phyloP scores from a whole-genome alignment of 2,888 invertebrate genomes.

The Eretmocerus hayati region DNA sequence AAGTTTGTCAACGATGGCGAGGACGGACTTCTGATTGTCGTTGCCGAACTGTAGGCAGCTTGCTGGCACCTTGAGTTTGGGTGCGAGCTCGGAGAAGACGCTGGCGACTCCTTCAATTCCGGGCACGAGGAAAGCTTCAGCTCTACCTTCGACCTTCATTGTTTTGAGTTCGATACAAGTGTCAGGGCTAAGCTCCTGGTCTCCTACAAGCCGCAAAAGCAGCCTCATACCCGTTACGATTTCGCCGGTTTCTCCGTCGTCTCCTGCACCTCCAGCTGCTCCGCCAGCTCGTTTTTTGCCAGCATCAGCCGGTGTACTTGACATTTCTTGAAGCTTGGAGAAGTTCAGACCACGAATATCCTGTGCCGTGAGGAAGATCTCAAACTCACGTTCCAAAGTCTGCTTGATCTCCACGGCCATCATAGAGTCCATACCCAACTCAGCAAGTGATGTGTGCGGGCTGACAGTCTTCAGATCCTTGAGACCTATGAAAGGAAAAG shows the following conservation, averaged over 20 bases:
- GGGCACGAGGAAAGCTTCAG: conserved; percentile 32
- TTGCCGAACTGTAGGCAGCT: conserved; percentile 35
- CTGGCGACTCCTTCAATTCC: conserved; percentile 44
- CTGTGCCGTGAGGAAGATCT: conserved; percentile 76
- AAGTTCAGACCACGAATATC: conserved; percentile 79
- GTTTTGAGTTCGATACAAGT: conserved; percentile 30
- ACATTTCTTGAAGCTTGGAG: conserved; percentile 52
- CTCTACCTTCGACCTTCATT: conserved; percentile 23
- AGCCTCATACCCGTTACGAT: conserved; percentile 30
- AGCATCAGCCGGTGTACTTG: conserved; percentile 19
- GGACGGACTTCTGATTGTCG: conserved; percentile 47
- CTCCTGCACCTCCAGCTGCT: background rate
- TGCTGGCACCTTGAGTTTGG: conserved; percentile 37
- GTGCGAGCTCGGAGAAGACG: conserved; percentile 36
- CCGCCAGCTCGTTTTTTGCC: background rate
- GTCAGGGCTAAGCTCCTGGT: conserved; percentile 18
- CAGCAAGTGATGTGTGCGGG: conserved; percentile 68
- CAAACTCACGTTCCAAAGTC: conserved; percentile 81
- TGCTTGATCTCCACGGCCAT: conserved; percentile 97
- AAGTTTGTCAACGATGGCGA: conserved; percentile 50
- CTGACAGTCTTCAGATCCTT: conserved; percentile 58
- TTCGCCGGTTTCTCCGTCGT: conserved; percentile 10
- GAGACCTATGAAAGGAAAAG: conserved; percentile 36
- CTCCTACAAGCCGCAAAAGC: conserved; percentile 26
- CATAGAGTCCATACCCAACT: conserved; percentile 94